Percentiles rank a stretch among this genome's conserved stretches.
Evolutionary conservation across 2,888 invertebrate genomes (phyloP).

Genomic region (Agrypnus murinus): DNA sequence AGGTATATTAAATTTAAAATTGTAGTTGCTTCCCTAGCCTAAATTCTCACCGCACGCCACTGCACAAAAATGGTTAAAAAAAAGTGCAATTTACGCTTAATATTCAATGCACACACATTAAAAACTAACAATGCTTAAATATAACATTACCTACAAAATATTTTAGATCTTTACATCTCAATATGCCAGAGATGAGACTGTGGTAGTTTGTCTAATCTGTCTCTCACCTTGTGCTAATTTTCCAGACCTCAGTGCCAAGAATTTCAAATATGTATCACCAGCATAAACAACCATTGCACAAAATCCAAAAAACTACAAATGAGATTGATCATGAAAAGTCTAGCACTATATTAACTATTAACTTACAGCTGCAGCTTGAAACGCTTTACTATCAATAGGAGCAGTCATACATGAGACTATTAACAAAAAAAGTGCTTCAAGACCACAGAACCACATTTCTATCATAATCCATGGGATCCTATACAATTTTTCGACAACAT

Average conservation of each 20-base stretch:
- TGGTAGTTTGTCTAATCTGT: constrained; percentile 77
- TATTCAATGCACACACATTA: no score
- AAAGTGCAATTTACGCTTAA: no score
- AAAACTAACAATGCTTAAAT: no score
- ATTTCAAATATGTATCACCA: constrained; percentile 87
- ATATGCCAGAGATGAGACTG: constrained; percentile 66
- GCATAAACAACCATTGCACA: constrained; percentile 86
- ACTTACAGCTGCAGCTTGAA: constrained; percentile 85
- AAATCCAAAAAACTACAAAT: constrained; percentile 91
- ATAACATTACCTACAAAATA: no score
- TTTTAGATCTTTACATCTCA: no score
- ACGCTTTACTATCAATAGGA: constrained; percentile 76
- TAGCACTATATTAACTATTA: constrained; percentile 49
- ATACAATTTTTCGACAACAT: constrained; percentile 88
- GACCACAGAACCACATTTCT: constrained; percentile 83
- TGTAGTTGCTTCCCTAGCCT: no score
- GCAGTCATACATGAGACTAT: constrained; percentile 83
- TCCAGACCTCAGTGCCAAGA: constrained; percentile 78
- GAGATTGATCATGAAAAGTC: no score
- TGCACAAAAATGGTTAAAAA: no score
- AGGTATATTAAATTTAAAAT: no score
- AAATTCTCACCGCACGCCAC: no score
- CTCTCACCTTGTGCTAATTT: constrained; percentile 84
- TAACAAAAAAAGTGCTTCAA: constrained; percentile 85
- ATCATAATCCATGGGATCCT: constrained; percentile 91